Base-by-base conservation (phyloP, 2,888 invertebrate species). In the Chrysolina americana region DNA sequence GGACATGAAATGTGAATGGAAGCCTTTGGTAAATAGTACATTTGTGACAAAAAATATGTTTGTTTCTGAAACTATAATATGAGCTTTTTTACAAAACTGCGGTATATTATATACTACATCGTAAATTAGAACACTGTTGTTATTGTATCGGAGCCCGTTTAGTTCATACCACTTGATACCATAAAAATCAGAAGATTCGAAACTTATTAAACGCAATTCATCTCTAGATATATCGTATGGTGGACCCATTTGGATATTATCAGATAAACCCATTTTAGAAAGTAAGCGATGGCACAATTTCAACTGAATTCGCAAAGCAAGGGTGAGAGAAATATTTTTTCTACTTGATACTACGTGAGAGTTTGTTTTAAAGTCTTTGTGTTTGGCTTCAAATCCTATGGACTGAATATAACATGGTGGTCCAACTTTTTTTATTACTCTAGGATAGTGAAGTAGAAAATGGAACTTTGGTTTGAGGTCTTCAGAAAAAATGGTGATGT, bases 391-490 rank as follows among this genome's bases (percentile, higher is more conserved):
- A 69, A 71, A 79, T 41, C 78, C 63, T 17, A 78, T 74, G 11
- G 66, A 68, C 21, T 36, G 70, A 23, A 76, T 47, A 59, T 63
- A 11, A 17, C 59, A 68, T 0, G 72, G 66, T 41, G 76, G 79
- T 11, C 79, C 77, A 50, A 75, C 41, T 41, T 68, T 63, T 68
- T 28, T 62, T 17, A 79, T 71, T 15, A 76, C 64, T 53, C 72
- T n/a, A 9, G 73, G 74, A 66, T 79, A 79, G 65, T 79, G 78
- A 23, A 74, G 23, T 41, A 78, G 53, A 68, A 78, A 74, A 68
- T 78, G 78, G 65, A 71, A 64, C 72, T 78, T 78, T 36, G 78
- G 79, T 74, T 76, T 79, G 17, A 78, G 36, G 36, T 48, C 59
- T 6, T 68, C 44, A 17, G 47, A 21, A 68, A 63, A 64, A 44